Evolutionary conservation across 2,888 invertebrate genomes (phyloP).

Genomic region (Amphiduros pacificus): DNA sequence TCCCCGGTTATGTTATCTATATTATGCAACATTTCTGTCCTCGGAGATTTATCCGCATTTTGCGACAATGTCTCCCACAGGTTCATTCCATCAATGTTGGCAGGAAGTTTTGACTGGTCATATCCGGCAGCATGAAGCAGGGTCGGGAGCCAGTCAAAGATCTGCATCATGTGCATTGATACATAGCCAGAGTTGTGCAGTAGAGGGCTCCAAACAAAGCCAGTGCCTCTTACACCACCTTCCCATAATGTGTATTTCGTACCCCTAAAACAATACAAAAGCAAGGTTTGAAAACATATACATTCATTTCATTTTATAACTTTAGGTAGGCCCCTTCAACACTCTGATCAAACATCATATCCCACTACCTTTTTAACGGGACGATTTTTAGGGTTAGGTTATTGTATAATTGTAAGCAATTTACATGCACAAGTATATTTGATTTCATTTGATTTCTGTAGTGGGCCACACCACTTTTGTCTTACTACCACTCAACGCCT

Average conservation of each 20-base stretch:
- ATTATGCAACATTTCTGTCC: conserved; percentile 37
- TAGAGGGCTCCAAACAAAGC: conserved; percentile 76
- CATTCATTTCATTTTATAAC: too few species aligned
- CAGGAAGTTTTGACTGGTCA: conserved; percentile 31
- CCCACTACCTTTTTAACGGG: too few species aligned
- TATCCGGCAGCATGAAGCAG: conserved; percentile 72
- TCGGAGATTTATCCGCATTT: conserved; percentile 52
- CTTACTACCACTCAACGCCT: too few species aligned
- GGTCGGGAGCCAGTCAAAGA: conserved; percentile 87
- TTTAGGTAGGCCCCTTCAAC: too few species aligned
- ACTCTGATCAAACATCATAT: too few species aligned
- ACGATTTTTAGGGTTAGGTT: too few species aligned
- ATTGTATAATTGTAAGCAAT: too few species aligned
- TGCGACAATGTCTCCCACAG: conserved; percentile 74
- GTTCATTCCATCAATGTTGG: conserved; percentile 71
- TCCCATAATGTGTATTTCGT: conserved; percentile 63
- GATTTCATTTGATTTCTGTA: too few species aligned
- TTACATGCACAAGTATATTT: too few species aligned
- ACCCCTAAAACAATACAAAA: conserved; percentile 50
- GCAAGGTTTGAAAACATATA: too few species aligned
- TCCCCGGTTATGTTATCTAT: conserved; percentile 41
- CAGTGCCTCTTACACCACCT: conserved; percentile 81
- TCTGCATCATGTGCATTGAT: conserved; percentile 74
- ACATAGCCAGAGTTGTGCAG: conserved; percentile 68
- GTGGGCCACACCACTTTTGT: too few species aligned